Percentiles rank a stretch among this genome's conserved stretches.
Evolutionary conservation across 2,888 invertebrate species (phyloP).

Genomic region (Thalpophila matura): DNA sequence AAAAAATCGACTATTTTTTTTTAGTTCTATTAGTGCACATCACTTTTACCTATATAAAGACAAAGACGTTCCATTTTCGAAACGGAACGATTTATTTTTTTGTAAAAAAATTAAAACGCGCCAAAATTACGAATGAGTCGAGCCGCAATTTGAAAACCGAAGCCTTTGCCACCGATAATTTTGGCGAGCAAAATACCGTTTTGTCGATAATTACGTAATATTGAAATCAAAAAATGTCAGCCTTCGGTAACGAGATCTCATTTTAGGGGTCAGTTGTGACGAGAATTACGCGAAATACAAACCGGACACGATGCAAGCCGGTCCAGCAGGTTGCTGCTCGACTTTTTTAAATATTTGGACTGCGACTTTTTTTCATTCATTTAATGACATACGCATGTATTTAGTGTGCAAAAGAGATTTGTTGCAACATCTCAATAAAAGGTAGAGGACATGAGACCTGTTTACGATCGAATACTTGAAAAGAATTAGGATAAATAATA

Average conservation of each 20-base stretch:
- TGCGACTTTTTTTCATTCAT: constrained; percentile 65
- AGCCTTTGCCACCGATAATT: neutral
- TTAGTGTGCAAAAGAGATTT: constrained; percentile 46
- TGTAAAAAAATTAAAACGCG: neutral
- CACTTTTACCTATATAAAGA: too few species aligned
- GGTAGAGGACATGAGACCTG: neutral
- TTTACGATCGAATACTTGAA: neutral
- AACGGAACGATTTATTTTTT: neutral
- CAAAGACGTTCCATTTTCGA: constrained; percentile 20
- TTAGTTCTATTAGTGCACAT: too few species aligned
- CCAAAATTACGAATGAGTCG: neutral
- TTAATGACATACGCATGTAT: constrained; percentile 65
- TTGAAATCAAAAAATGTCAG: constrained; percentile 65
- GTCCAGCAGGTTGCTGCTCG: constrained; percentile 64
- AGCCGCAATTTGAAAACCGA: constrained; percentile 26
- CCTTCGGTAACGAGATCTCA: constrained; percentile 60
- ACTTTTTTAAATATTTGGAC: constrained; percentile 63
- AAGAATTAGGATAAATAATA: neutral
- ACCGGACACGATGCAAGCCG: constrained; percentile 67
- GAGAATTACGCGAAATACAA: constrained; percentile 71
- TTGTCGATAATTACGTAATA: constrained; percentile 52
- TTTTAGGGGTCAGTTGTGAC: constrained; percentile 71
- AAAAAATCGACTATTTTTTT: constrained; percentile 14
- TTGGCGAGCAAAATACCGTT: constrained; percentile 10
- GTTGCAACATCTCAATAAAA: constrained; percentile 45